Conservation (phyloP, 1,140 invertebrate genomes). For the Panulirus ornatus region DNA sequence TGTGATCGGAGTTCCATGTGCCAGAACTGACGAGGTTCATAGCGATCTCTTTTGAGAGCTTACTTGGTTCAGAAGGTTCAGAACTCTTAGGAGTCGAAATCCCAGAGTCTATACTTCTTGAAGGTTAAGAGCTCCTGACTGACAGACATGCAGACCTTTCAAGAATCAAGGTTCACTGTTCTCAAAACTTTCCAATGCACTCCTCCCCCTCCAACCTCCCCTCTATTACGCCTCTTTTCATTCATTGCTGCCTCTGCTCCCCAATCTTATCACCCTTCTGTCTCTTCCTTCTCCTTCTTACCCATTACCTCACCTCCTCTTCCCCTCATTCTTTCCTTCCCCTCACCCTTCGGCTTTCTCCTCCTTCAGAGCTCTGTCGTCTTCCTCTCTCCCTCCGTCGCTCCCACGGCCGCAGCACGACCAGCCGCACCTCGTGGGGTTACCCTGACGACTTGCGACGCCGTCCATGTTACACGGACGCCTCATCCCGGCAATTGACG, state of each 20-base stretch:
- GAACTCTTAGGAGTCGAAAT: no score
- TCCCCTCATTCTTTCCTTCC: neutral
- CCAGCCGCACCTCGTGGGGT: no score
- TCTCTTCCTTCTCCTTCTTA: neutral
- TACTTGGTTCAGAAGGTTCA: neutral
- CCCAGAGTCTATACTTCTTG: no score
- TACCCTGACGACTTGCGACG: no score
- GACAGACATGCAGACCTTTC: neutral
- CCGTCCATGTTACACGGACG: no score
- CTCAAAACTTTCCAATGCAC: neutral
- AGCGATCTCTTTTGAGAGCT: neutral
- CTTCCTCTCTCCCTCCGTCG: neutral
- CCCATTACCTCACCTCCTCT: neutral
- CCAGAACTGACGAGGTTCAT: no score
- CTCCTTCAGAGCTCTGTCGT: no score
- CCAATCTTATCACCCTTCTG: neutral
- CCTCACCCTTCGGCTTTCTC: neutral
- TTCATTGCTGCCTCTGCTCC: neutral
- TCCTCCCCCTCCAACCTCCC: neutral
- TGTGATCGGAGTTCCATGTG: no score
- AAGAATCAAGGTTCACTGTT: neutral
- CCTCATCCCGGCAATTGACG: no score
- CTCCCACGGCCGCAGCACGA: no score
- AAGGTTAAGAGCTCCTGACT: no score
- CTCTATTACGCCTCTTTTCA: neutral